Evolutionary conservation across 2,797 vertebrate species (phyloP).

Genomic region (Pipistrellus nathusii): DNA sequence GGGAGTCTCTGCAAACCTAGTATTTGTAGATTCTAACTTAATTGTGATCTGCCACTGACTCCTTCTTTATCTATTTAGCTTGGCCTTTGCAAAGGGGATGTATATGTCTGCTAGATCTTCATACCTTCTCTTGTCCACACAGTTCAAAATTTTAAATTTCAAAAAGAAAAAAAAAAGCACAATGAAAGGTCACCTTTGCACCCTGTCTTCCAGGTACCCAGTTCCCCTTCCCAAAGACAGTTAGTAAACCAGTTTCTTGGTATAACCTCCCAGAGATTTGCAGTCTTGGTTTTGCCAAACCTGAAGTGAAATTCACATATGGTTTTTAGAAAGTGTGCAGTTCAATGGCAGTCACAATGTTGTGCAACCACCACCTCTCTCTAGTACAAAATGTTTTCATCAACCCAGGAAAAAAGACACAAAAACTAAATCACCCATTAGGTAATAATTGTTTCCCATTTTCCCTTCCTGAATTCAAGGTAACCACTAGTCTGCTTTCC

Average conservation of each 20-base stretch:
- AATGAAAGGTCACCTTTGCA: not conserved
- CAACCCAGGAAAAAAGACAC: not conserved
- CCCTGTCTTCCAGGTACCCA: not conserved
- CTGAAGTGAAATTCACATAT: not conserved
- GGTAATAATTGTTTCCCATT: not conserved
- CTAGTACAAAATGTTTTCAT: not conserved
- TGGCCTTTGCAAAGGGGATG: not conserved
- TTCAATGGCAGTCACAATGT: not conserved
- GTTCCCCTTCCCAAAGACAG: not conserved
- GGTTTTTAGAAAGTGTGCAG: not conserved
- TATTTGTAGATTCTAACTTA: not conserved
- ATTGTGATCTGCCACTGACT: not conserved
- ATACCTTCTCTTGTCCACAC: not conserved
- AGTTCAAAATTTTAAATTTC: constrained; percentile 1
- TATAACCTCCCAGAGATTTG: not conserved
- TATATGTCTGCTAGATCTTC: not conserved
- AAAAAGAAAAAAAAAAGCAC: not conserved
- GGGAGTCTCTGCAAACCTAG: not conserved
- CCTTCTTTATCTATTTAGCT: not conserved
- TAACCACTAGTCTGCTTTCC: not conserved
- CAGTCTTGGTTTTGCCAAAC: not conserved
- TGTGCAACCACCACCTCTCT: not conserved
- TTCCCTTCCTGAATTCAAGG: not conserved
- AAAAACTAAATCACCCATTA: not conserved
- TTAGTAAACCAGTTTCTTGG: not conserved